Conservation (phyloP, 2,888 invertebrate species). For the Iselma pallidipennis region DNA sequence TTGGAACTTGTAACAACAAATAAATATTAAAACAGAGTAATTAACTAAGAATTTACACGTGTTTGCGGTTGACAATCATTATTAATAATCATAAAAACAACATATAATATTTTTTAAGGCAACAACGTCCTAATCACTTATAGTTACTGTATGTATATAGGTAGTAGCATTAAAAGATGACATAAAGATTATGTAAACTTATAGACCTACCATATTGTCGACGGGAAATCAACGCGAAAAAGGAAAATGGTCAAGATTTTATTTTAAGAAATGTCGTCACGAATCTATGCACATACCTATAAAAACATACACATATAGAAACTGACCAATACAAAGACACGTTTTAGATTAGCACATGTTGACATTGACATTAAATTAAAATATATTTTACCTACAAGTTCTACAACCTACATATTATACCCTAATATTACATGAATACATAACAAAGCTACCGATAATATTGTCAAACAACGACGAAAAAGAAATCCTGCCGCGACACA, state of each 20-base stretch:
- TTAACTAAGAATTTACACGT: too few species aligned
- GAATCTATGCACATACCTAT: conserved; percentile 27
- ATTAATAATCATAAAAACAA: background rate
- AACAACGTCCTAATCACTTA: background rate
- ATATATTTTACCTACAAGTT: conserved; percentile 37
- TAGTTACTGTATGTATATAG: too few species aligned
- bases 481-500: too few species aligned
- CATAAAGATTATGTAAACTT: background rate
- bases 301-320: too few species aligned
- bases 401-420: conserved; percentile 18
- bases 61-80: background rate
- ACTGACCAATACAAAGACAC: background rate
- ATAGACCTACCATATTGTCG: too few species aligned
- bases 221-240: conserved; percentile 25
- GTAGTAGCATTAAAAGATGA: background rate
- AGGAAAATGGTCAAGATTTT: conserved; percentile 27
- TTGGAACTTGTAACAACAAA: background rate
- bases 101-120: background rate
- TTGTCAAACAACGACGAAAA: background rate
- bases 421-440: conserved; percentile 7
- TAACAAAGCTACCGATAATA: background rate
- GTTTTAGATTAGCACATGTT: conserved; percentile 18
- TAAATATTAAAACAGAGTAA: background rate
- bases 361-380: conserved; percentile 39
- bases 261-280: conserved; percentile 40